These are phyloP conservation scores for Muscidifurax raptorellus DNA, from an alignment of 1,140 invertebrate species.

Conservation along the genomic window DNA sequence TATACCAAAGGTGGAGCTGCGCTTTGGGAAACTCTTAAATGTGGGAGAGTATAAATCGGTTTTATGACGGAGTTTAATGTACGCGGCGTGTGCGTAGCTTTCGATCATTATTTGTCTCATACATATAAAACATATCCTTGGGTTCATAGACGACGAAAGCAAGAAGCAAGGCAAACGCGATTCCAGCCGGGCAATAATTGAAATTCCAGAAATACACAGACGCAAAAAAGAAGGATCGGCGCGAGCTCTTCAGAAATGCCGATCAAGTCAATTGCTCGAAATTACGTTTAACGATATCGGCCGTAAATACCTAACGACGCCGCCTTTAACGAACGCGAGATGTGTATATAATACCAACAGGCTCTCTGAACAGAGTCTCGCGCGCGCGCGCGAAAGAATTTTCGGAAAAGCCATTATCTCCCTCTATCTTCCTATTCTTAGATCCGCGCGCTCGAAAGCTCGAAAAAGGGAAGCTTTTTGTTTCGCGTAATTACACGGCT, in stretches of 20 bases:
- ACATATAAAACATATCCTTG: neutral
- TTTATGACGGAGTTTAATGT: neutral
- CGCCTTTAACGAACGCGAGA: neutral
- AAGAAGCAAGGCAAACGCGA: neutral
- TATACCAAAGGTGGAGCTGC: neutral
- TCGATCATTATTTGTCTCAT: neutral
- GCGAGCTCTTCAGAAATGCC: neutral
- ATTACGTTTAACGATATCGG: neutral
- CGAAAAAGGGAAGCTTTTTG: neutral
- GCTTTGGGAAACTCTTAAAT: neutral
- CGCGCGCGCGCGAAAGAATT: neutral
- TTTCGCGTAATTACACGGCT: constrained; percentile 32
- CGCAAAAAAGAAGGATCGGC: neutral
- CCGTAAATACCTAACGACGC: neutral
- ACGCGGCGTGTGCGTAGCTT: neutral
- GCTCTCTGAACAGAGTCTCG: too few relatives aligned
- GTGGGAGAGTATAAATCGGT: neutral
- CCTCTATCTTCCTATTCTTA: neutral
- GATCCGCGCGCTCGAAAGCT: neutral
- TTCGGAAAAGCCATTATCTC: constrained; percentile 11
- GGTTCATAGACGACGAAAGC: neutral
- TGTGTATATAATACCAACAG: too few relatives aligned
- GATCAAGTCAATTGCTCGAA: neutral
- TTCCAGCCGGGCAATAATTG: neutral
- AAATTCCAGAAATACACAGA: constrained; percentile 1